Percentiles rank a stretch among this genome's conserved stretches.
Conservation (phyloP, 2,888 invertebrate species). For the Aphidius colemani region DNA sequence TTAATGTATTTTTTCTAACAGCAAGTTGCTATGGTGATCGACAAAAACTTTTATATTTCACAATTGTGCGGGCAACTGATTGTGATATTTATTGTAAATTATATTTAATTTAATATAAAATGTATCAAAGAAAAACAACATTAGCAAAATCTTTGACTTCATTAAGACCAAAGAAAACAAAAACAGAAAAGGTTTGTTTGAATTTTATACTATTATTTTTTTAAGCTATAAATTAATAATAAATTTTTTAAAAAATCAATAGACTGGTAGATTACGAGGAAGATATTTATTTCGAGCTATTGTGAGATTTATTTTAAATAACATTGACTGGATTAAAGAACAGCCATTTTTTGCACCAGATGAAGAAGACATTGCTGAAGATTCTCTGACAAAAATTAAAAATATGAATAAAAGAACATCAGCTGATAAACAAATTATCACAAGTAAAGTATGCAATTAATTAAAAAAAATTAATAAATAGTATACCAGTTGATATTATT, state of each 20-base stretch:
- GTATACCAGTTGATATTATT: too few species aligned
- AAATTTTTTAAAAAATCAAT: neutral
- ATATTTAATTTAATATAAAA: too few species aligned
- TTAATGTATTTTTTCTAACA: too few species aligned
- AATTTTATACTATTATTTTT: neutral
- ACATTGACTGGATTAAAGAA: slow-evolving; percentile 46
- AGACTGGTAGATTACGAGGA: slow-evolving; percentile 42
- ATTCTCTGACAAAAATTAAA: slow-evolving; percentile 36
- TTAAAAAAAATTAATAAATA: neutral
- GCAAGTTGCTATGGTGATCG: too few species aligned
- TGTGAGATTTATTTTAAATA: slow-evolving; percentile 45
- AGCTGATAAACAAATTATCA: neutral
- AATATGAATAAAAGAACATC: neutral
- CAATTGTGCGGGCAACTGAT: too few species aligned
- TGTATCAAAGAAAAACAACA: slow-evolving; percentile 20
- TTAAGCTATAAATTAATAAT: neutral
- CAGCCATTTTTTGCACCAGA: slow-evolving; percentile 36
- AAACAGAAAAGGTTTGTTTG: slow-evolving; percentile 24
- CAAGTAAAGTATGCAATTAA: neutral
- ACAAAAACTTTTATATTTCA: too few species aligned
- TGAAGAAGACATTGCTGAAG: slow-evolving; percentile 38
- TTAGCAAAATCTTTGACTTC: slow-evolving; percentile 32
- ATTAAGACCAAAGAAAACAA: slow-evolving; percentile 17
- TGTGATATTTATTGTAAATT: too few species aligned
- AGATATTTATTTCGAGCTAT: slow-evolving; percentile 45